phyloP scores from a whole-genome alignment of 2,113 vertebrate genomes.

The Pholis gunnellus region DNA sequence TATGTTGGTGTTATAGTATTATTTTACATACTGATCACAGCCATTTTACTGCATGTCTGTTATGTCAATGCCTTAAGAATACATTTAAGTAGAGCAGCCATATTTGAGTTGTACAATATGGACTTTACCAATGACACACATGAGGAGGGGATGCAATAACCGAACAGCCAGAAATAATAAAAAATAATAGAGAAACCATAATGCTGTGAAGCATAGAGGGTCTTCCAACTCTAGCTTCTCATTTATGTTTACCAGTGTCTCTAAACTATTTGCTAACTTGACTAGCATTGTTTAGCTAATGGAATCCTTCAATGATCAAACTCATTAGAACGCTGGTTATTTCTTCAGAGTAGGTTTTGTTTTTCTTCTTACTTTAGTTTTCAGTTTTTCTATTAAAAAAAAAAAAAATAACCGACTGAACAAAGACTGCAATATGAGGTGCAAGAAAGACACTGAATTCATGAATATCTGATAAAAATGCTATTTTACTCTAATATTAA shows the following conservation, averaged over 20 bases:
- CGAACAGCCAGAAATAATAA: no score
- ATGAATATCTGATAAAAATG: slow-evolving; percentile 14
- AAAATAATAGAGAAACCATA: background rate
- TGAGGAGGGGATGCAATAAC: background rate
- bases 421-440: background rate
- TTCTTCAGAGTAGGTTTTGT: background rate
- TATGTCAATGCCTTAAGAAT: background rate
- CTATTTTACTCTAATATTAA: background rate
- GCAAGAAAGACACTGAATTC: slow-evolving; percentile 27
- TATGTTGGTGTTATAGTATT: background rate
- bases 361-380: background rate
- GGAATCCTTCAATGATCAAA: background rate
- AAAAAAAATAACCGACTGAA: background rate
- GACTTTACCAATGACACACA: background rate
- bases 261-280: no score
- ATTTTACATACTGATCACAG: background rate
- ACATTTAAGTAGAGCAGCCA: background rate
- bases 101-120: background rate
- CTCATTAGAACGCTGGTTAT: background rate
- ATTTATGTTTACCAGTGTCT: background rate
- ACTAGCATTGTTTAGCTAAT: background rate
- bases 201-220: background rate
- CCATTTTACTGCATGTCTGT: background rate
- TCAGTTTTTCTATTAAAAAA: background rate
- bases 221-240: background rate